phyloP scores from a whole-genome alignment of 2,888 invertebrate species.

The Cyclophora albipunctata region DNA sequence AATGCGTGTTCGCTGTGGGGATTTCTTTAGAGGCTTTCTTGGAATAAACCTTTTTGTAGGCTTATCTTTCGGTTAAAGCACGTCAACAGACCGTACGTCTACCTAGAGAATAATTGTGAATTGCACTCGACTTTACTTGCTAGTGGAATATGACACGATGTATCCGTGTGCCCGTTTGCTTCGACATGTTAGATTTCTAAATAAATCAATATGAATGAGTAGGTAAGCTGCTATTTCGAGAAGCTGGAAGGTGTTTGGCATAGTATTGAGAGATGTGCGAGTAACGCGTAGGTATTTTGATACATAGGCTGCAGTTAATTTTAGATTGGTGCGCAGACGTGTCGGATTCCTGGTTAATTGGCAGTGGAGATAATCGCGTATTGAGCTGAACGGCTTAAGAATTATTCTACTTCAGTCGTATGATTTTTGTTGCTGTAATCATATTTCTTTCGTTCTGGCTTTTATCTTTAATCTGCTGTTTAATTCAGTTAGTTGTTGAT shows the following conservation, averaged over 20 bases:
- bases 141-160: slow-evolving; percentile 23
- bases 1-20: slow-evolving; percentile 50
- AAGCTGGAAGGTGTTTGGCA: slow-evolving; percentile 74
- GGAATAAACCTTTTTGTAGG: slow-evolving; percentile 45
- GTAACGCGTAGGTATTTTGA: slow-evolving; percentile 74
- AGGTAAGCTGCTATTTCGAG: slow-evolving; percentile 64
- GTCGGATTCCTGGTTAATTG: slow-evolving; percentile 74
- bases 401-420: slow-evolving; percentile 7
- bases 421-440: neutral
- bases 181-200: slow-evolving; percentile 38
- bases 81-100: slow-evolving; percentile 33
- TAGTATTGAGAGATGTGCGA: slow-evolving; percentile 74
- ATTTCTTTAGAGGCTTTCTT: slow-evolving; percentile 60
- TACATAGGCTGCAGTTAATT: slow-evolving; percentile 75
- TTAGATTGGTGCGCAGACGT: slow-evolving; percentile 75
- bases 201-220: slow-evolving; percentile 65
- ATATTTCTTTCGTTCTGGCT: slow-evolving; percentile 14
- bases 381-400: slow-evolving; percentile 35
- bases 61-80: slow-evolving; percentile 31
- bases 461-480: slow-evolving; percentile 8
- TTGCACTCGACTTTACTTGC: slow-evolving; percentile 19
- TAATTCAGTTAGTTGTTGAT: slow-evolving; percentile 15
- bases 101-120: slow-evolving; percentile 24
- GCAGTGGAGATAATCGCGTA: slow-evolving; percentile 66
- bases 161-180: slow-evolving; percentile 28